A percentile compares a stretch with the other conserved stretches of the same genome.
Evolutionary conservation across 2,888 invertebrate species (phyloP).

Genomic region (Argyra leucocephala): DNA sequence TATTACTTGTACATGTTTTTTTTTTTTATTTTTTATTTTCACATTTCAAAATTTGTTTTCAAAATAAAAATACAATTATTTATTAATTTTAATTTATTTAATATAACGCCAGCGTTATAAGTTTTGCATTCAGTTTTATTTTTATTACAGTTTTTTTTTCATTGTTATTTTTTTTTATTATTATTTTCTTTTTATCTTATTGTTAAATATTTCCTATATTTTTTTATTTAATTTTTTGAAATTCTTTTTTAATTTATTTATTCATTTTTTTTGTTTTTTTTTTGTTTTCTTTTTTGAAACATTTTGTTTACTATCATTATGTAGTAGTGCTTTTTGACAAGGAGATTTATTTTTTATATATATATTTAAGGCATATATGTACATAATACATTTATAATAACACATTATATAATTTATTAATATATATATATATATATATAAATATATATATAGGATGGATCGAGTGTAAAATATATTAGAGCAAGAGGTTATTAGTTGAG

Average conservation of each 20-base stretch:
- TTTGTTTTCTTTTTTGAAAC: conserved; percentile 13
- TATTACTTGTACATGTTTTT: background rate
- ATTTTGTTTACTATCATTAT: too few relatives aligned
- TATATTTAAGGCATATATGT: too few relatives aligned
- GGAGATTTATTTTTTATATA: too few relatives aligned
- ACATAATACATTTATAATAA: too few relatives aligned
- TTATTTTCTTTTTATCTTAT: conserved; percentile 29
- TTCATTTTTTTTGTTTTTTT: conserved; percentile 23
- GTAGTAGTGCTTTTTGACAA: too few relatives aligned
- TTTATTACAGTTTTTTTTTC: conserved; percentile 18
- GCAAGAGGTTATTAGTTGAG: too few relatives aligned
- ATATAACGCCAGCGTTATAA: conserved; percentile 10
- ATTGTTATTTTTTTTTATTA: conserved; percentile 22
- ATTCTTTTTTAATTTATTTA: conserved; percentile 20
- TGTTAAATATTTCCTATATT: conserved; percentile 27
- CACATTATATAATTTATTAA: too few relatives aligned
- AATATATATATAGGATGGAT: too few relatives aligned
- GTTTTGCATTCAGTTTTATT: conserved; percentile 17
- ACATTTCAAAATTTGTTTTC: background rate
- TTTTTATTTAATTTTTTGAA: conserved; percentile 15
- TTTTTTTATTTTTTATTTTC: background rate
- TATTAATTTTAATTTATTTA: background rate
- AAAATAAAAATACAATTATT: background rate
- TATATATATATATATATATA: too few relatives aligned
- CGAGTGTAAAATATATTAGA: too few relatives aligned